Conservation (phyloP, 1,140 invertebrate genomes). For the Bicyclus anynana region DNA sequence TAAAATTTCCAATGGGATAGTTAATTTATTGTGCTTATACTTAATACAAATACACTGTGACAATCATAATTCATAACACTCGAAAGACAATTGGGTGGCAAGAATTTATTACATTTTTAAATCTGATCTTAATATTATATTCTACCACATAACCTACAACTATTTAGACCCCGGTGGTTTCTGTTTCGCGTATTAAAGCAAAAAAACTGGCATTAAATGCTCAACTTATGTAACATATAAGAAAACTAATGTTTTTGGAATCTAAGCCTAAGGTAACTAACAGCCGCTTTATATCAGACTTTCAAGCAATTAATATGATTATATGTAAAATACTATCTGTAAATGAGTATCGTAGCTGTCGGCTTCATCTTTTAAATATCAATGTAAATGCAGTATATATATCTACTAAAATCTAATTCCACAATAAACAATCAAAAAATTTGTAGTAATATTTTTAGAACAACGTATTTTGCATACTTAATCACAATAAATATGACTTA, state of each 20-base stretch:
- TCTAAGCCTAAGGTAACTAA: neutral
- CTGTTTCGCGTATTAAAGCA: slow-evolving; percentile 11
- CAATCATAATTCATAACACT: neutral
- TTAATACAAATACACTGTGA: too few relatives aligned
- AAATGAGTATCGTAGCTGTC: neutral
- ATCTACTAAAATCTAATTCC: too few relatives aligned
- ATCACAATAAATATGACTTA: too few relatives aligned
- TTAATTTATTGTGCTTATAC: too few relatives aligned
- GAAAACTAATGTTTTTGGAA: neutral
- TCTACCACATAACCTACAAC: neutral
- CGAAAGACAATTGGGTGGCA: neutral
- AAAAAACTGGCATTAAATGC: slow-evolving; percentile 12
- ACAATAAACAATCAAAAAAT: too few relatives aligned
- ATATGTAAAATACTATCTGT: neutral
- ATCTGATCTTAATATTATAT: neutral
- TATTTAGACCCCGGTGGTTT: slow-evolving; percentile 19
- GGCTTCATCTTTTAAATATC: neutral
- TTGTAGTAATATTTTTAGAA: too few relatives aligned
- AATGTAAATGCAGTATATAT: too few relatives aligned
- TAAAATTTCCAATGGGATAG: too few relatives aligned
- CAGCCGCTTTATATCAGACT: neutral
- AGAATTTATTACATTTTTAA: neutral
- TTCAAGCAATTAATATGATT: slow-evolving; percentile 1
- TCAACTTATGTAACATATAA: neutral
- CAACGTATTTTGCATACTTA: too few relatives aligned